A percentile compares a stretch with the other conserved stretches of the same genome.
phyloP scores from a whole-genome alignment of 2,113 vertebrate genomes.

The Syngnathus scovelli region DNA sequence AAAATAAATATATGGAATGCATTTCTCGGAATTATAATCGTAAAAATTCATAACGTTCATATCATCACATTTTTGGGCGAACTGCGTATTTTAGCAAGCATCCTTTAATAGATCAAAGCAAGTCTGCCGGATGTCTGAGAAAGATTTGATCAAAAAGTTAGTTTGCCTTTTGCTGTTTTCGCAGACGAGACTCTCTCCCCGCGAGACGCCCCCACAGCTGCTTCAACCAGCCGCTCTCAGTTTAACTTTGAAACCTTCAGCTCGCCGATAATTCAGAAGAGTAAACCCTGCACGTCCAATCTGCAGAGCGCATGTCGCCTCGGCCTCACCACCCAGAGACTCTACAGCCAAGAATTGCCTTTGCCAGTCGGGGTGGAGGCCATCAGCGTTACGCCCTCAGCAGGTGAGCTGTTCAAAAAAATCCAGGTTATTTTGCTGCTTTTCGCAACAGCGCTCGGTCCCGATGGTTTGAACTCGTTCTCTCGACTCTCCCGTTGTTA shows the following conservation, averaged over 20 bases:
- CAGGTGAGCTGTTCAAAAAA: slow-evolving; percentile 74
- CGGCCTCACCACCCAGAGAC: slow-evolving; percentile 76
- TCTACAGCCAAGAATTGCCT: slow-evolving; percentile 84
- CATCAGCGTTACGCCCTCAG: slow-evolving; percentile 86
- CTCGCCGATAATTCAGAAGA: slow-evolving; percentile 74
- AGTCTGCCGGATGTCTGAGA: neutral
- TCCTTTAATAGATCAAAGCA: neutral
- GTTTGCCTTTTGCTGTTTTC: slow-evolving; percentile 10
- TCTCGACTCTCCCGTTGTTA: slow-evolving; percentile 55
- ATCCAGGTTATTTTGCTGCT: neutral
- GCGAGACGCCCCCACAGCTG: slow-evolving; percentile 44
- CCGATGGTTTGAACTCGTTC: neutral
- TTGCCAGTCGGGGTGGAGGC: slow-evolving; percentile 88
- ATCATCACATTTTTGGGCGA: neutral
- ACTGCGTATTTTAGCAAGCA: neutral
- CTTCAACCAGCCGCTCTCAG: slow-evolving; percentile 42
- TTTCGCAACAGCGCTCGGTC: neutral
- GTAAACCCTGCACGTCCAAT: slow-evolving; percentile 80
- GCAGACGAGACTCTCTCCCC: slow-evolving; percentile 71
- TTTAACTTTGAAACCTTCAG: slow-evolving; percentile 69
- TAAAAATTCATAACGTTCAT: too few relatives aligned
- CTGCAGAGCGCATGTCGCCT: slow-evolving; percentile 89
- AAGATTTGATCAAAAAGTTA: slow-evolving; percentile 1
- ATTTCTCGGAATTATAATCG: too few relatives aligned
- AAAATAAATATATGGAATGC: too few relatives aligned